Evolutionary conservation across 2,113 vertebrate species (phyloP).

Genomic region (Tyrannus savana): DNA sequence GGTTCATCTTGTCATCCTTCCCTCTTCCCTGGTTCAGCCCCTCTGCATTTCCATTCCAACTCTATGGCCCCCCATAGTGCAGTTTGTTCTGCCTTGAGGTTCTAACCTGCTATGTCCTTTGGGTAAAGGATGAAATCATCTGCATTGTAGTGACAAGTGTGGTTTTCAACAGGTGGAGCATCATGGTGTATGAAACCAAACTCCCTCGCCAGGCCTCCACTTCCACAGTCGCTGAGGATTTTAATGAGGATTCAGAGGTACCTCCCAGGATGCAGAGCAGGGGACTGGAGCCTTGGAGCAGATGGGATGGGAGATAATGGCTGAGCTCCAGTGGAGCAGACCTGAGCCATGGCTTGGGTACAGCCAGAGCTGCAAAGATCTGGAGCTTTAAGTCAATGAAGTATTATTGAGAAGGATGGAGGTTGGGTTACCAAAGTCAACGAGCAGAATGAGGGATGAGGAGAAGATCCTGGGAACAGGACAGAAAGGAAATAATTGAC

Average conservation of each 20-base stretch:
- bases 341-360: background rate
- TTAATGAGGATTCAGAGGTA: conserved; percentile 95
- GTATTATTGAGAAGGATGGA: background rate
- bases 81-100: background rate
- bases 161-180: conserved; percentile 87
- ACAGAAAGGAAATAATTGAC: background rate
- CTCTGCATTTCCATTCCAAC: background rate
- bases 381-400: background rate
- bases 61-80: background rate
- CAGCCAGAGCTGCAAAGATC: background rate
- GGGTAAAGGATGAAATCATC: background rate
- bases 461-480: background rate
- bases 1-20: background rate
- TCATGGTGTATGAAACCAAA: conserved; percentile 98
- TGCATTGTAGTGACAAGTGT: background rate
- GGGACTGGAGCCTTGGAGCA: background rate
- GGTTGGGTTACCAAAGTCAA: background rate
- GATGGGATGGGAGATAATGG: background rate
- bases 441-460: background rate
- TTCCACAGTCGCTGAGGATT: conserved; percentile 85
- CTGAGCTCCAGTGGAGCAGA: background rate
- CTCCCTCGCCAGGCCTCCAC: conserved; percentile 85
- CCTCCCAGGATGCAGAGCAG: background rate
- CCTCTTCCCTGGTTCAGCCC: background rate
- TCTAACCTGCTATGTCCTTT: background rate